Base-by-base conservation (phyloP, 2,888 invertebrate genomes). In the Pegoplata infirma region DNA sequence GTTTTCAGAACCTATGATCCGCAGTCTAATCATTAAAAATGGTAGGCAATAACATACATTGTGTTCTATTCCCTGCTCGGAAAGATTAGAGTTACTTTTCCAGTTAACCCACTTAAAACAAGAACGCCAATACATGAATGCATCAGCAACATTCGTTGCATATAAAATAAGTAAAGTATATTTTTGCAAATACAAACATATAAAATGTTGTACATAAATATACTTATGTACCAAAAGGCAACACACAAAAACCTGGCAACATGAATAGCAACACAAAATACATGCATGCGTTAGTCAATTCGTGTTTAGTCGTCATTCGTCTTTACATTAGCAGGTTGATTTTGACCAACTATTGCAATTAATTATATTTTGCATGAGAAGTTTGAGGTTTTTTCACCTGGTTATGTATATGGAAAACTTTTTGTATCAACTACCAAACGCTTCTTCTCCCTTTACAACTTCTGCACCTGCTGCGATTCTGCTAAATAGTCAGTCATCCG, bases 271-370 rank as follows among this genome's bases (percentile, higher is more conserved):
- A 14, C 19, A 61, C 36, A 21, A n/a, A n/a, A n/a, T 19, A 5
- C 46, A 7, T 49, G 6, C 32, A 36, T 47, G 28, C 21, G 8
- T 36, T 66, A 69, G 56, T 55, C 67, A 64, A 51, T 67, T 74
- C 78, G 74, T 74, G 66, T 63, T 74, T 74, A 74, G 78, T 55
- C 61, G 55, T 61, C 59, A 66, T 66, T 74, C 69, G 55, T 69
- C 59, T 64, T 53, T 63, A 25, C 58, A 51, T 73, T 61, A 61
- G 36, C 74, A 55, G 47, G 53, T 74, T 74, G 44, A 55, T 74
- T 69, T 73, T 64, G 73, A 16, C 47, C 59, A 67, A 36, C 55
- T 55, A 53, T 63, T 63, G 56, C 49, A 46, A 69, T 74, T 74
- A 74, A 74, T 74, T 74, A 74, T 78, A 69, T 69, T 78, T 69